Percentiles rank a stretch among this genome's conserved stretches.
phyloP scores from a whole-genome alignment of 2,888 invertebrate species.

The Lithophane leautieri region DNA sequence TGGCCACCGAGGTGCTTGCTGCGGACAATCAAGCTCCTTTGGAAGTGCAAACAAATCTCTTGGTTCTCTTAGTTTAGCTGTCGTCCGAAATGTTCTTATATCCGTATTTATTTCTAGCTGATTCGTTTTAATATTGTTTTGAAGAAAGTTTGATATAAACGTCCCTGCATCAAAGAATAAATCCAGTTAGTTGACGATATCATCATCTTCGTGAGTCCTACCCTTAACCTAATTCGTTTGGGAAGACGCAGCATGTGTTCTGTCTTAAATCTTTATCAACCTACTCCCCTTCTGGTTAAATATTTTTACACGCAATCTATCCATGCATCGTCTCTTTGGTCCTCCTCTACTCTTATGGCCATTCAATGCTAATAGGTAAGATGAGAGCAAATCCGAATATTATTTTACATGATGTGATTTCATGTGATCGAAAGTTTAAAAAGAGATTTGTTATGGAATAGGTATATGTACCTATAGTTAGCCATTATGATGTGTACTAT shows the following conservation, averaged over 20 bases:
- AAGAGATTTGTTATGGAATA: too few relatives aligned
- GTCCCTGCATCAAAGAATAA: slow-evolving; percentile 83
- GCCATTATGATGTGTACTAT: slow-evolving; percentile 58
- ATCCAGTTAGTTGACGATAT: not conserved
- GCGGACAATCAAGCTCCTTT: slow-evolving; percentile 93
- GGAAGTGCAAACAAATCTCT: slow-evolving; percentile 93
- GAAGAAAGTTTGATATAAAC: slow-evolving; percentile 91
- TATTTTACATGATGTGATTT: not conserved
- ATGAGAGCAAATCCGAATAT: not conserved
- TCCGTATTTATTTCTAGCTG: slow-evolving; percentile 93
- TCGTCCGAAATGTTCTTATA: slow-evolving; percentile 91
- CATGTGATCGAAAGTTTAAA: not conserved
- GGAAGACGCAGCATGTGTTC: not conserved
- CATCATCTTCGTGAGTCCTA: not conserved
- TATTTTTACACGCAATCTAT: not conserved
- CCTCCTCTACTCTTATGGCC: not conserved
- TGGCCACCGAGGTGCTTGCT: slow-evolving; percentile 96
- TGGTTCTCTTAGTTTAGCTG: slow-evolving; percentile 92
- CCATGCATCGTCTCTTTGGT: not conserved
- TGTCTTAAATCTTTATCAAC: not conserved
- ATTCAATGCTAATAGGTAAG: not conserved
- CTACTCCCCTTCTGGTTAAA: not conserved
- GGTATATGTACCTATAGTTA: slow-evolving; percentile 3
- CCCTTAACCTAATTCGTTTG: slow-evolving; percentile 3
- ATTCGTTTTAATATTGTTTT: slow-evolving; percentile 92